phyloP scores from a whole-genome alignment of 2,797 vertebrate genomes.

The Spinus pinus region DNA sequence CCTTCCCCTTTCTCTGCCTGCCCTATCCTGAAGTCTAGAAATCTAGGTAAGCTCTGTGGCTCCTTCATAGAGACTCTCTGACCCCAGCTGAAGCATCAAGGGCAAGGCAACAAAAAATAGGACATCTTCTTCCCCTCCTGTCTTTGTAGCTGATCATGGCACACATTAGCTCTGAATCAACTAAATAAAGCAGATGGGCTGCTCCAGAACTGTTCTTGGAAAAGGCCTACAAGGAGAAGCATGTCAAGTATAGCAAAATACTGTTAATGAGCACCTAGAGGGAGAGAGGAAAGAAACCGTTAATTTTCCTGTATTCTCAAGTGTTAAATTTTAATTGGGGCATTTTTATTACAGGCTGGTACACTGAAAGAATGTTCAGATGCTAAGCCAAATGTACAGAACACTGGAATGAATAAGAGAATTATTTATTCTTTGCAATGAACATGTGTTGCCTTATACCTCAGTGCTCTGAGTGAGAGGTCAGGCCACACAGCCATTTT shows the following conservation, averaged over 20 bases:
- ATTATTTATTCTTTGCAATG: neutral
- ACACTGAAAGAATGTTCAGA: neutral
- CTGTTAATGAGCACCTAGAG: conserved; percentile 12
- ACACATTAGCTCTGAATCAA: neutral
- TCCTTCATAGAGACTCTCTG: neutral
- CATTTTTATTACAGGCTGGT: conserved; percentile 2
- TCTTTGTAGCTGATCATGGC: neutral
- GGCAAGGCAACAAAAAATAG: neutral
- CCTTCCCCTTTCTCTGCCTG: neutral
- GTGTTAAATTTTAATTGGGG: conserved; percentile 46
- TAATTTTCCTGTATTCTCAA: conserved; percentile 28
- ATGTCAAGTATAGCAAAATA: conserved; percentile 21
- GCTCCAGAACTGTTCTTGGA: neutral
- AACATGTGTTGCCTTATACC: neutral
- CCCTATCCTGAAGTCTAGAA: neutral
- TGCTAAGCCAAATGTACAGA: neutral
- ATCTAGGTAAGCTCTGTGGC: neutral
- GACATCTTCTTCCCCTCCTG: neutral
- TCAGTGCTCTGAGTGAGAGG: neutral
- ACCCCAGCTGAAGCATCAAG: neutral
- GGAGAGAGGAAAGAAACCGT: neutral
- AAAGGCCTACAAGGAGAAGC: neutral
- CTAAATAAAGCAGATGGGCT: conserved; percentile 10
- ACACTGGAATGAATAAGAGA: neutral
- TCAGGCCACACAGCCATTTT: neutral